Evolutionary conservation across 2,888 invertebrate species (phyloP).

Genomic region (Chrysotoxum bicinctum): DNA sequence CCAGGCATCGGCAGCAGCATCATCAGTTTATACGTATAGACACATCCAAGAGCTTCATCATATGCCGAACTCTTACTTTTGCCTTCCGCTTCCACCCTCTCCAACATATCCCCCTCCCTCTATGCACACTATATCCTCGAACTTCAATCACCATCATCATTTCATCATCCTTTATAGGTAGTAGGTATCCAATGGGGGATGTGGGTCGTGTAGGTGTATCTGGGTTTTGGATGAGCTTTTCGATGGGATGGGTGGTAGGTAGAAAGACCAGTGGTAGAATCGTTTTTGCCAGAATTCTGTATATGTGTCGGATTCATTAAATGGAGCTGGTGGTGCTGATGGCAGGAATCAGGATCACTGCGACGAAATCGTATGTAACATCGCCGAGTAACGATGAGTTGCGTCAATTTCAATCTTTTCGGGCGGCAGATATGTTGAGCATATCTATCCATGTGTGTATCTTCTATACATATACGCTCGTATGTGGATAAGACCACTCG

Average conservation of each 20-base stretch:
- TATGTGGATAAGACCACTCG: conserved; percentile 47
- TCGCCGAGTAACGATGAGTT: conserved; percentile 59
- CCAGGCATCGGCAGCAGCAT: conserved; percentile 30
- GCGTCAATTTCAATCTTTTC: conserved; percentile 64
- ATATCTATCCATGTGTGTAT: background rate
- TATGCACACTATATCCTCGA: background rate
- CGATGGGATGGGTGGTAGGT: background rate
- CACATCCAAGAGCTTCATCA: conserved; percentile 33
- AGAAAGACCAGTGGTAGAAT: conserved; percentile 47
- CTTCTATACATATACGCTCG: background rate
- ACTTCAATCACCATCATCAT: conserved; percentile 3
- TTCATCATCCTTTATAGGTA: background rate
- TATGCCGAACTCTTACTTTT: background rate
- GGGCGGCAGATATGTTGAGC: conserved; percentile 10
- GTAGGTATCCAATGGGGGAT: conserved; percentile 30
- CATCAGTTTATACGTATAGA: background rate
- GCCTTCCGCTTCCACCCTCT: background rate
- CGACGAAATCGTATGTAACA: conserved; percentile 30
- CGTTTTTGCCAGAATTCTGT: conserved; percentile 47
- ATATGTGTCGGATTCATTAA: conserved; percentile 55
- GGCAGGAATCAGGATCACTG: conserved; percentile 61
- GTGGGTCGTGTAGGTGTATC: background rate
- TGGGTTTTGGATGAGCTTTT: conserved; percentile 22
- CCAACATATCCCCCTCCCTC: background rate
- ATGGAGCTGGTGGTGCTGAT: conserved; percentile 46